Conservation (phyloP, 2,888 invertebrate genomes). For the Arrhopalites spinosus region DNA sequence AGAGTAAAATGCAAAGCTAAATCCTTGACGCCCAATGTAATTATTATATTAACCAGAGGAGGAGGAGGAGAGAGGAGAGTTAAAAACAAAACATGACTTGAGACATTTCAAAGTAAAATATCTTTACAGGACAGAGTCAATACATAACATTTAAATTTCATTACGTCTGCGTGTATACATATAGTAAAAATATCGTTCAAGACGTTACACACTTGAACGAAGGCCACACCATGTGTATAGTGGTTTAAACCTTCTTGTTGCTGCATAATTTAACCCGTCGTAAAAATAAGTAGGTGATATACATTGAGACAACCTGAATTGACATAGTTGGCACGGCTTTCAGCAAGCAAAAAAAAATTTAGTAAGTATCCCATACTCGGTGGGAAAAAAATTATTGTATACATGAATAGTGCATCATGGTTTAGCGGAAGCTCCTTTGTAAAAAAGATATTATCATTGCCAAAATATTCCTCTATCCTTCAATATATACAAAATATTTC, state of each 20-base stretch:
- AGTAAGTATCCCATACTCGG: too few relatives aligned
- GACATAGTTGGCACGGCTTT: conserved; percentile 6
- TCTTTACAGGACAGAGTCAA: too few relatives aligned
- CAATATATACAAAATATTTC: too few relatives aligned
- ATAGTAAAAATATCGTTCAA: neutral
- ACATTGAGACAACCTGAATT: neutral
- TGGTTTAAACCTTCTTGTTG: neutral
- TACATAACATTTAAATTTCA: too few relatives aligned
- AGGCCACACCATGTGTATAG: neutral
- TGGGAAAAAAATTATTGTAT: neutral
- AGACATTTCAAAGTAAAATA: neutral
- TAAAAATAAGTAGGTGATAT: conserved; percentile 8
- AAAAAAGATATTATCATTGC: too few relatives aligned
- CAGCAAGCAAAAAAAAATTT: neutral
- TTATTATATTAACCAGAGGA: neutral
- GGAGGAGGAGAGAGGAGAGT: neutral
- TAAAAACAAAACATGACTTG: neutral
- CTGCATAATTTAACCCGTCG: conserved; percentile 15
- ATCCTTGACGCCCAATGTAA: too few relatives aligned
- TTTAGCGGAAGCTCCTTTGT: too few relatives aligned
- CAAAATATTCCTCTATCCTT: too few relatives aligned
- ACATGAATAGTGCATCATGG: too few relatives aligned
- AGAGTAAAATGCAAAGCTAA: neutral
- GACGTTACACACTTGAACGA: neutral
- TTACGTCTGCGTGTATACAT: too few relatives aligned